phyloP scores from a whole-genome alignment of 2,888 invertebrate species.

The Podotricha telesiphe region DNA sequence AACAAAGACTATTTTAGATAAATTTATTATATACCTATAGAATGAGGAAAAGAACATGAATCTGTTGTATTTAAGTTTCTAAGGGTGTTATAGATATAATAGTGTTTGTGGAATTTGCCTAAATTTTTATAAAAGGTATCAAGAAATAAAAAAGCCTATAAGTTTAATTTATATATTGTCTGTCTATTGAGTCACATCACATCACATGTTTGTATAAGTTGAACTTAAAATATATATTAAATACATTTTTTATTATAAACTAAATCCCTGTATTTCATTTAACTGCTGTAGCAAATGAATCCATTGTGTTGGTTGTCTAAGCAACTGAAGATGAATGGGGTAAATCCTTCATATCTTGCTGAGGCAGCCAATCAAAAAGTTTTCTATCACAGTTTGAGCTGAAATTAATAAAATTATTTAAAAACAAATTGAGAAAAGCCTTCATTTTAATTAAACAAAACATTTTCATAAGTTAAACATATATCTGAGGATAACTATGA shows the following conservation, averaged over 20 bases:
- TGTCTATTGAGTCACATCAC: constrained; percentile 72
- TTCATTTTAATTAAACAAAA: neutral
- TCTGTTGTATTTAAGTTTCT: neutral
- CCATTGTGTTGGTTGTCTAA: constrained; percentile 68
- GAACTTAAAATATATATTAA: constrained; percentile 75
- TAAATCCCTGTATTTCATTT: constrained; percentile 82
- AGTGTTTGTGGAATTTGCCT: neutral
- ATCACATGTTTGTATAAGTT: constrained; percentile 75
- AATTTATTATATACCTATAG: no score
- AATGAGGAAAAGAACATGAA: no score
- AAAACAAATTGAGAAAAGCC: neutral
- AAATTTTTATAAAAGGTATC: constrained; percentile 36
- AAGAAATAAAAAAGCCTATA: constrained; percentile 47
- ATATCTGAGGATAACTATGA: neutral
- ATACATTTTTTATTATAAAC: constrained; percentile 79
- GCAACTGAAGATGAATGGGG: constrained; percentile 66
- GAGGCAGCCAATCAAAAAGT: constrained; percentile 85
- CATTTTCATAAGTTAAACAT: neutral
- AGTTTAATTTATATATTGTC: constrained; percentile 68
- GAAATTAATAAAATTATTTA: constrained; percentile 63
- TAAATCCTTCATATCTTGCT: constrained; percentile 72
- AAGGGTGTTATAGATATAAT: neutral
- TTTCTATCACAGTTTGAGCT: constrained; percentile 91
- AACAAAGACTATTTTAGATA: neutral
- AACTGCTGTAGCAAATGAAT: constrained; percentile 74